These are phyloP conservation scores for Hippotragus niger DNA, from an alignment of 2,113 vertebrate genomes.

Conservation along the genomic window DNA sequence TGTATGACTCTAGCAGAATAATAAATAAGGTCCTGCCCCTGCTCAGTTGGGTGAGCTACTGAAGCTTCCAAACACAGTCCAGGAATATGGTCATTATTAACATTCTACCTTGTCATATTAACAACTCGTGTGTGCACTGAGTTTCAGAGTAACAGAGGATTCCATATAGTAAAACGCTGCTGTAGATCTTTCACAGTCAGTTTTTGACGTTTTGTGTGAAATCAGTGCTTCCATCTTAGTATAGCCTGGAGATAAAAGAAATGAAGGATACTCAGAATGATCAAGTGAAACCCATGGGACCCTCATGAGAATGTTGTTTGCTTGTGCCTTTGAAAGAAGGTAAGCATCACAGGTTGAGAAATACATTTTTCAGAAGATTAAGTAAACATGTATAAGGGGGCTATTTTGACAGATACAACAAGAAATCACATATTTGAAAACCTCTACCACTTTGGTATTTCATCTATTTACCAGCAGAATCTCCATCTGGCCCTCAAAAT, in stretches of 20 bases:
- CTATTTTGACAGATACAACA: neutral
- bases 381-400: neutral
- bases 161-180: neutral
- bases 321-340: neutral
- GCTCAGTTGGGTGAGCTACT: neutral
- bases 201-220: neutral
- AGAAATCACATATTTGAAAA: neutral
- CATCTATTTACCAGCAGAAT: neutral
- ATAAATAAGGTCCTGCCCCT: neutral
- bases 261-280: neutral
- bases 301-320: neutral
- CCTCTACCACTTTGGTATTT: neutral
- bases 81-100: neutral
- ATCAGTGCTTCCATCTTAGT: neutral
- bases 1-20: neutral
- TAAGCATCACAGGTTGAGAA: neutral
- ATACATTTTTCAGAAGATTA: neutral
- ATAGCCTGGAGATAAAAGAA: neutral
- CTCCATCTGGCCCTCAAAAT: neutral
- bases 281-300: neutral
- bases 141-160: neutral
- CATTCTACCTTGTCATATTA: neutral
- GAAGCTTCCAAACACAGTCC: neutral
- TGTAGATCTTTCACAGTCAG: neutral
- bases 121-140: neutral